These are phyloP conservation scores for Ceratina calcarata DNA, from an alignment of 1,140 invertebrate species.

Conservation along the genomic window DNA sequence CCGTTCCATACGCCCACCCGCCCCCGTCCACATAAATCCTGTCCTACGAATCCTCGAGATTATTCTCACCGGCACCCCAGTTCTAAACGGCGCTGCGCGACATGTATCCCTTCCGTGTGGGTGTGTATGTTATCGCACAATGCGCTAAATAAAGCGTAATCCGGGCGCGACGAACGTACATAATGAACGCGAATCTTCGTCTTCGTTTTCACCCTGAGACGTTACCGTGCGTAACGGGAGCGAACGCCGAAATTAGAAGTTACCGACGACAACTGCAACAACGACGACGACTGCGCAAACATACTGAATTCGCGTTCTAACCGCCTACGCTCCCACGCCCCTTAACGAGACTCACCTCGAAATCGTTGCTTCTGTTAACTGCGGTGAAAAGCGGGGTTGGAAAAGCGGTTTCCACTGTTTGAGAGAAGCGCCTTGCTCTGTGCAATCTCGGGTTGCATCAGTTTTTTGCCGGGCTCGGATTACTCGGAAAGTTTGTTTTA, in stretches of 20 bases:
- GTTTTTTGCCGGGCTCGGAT: not conserved
- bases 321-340: not conserved
- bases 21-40: conserved; percentile 2
- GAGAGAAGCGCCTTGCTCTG: not conserved
- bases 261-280: not conserved
- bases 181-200: conserved; percentile 9
- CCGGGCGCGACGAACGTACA: not conserved
- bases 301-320: not conserved
- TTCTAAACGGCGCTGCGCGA: not conserved
- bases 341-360: not conserved
- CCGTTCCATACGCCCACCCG: not conserved
- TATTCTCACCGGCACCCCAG: conserved; percentile 7
- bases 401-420: not conserved
- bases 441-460: not conserved
- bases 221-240: conserved; percentile 14
- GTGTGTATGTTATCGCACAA: not conserved
- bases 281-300: conserved; percentile 3
- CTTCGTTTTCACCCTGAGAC: not conserved
- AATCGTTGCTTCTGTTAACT: not conserved
- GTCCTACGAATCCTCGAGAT: conserved; percentile 7
- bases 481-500: not conserved
- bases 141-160: conserved; percentile 16
- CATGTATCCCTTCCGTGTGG: no score
- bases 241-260: conserved; percentile 5
- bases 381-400: not conserved